These are phyloP conservation scores for Trissolcus japonicus DNA, from an alignment of 2,888 invertebrate species.

Conservation along the genomic window DNA sequence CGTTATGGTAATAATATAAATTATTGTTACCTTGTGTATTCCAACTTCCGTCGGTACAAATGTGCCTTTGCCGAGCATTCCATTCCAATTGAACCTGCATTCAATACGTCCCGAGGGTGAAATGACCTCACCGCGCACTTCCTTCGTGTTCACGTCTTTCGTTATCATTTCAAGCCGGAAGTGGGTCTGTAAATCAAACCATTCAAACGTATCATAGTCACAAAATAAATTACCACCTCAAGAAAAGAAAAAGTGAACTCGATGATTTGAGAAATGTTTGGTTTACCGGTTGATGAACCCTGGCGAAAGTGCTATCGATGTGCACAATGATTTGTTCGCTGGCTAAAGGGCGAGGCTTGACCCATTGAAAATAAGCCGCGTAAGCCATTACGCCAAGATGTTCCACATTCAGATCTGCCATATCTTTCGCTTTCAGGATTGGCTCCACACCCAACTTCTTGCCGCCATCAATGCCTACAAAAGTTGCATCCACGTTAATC, in stretches of 20 bases:
- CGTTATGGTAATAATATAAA: background rate
- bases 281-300: constrained; percentile 88
- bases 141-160: constrained; percentile 83
- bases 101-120: constrained; percentile 85
- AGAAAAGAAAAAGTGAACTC: no score
- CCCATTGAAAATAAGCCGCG: constrained; percentile 93
- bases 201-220: background rate
- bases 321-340: constrained; percentile 89
- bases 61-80: constrained; percentile 83
- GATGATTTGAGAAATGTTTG: no score
- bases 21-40: constrained; percentile 86
- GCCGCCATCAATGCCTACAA: constrained; percentile 80
- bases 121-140: constrained; percentile 86
- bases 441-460: constrained; percentile 88
- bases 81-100: constrained; percentile 76
- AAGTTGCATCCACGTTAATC: background rate
- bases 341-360: constrained; percentile 88
- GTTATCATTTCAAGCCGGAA: constrained; percentile 86
- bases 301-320: constrained; percentile 88
- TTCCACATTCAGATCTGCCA: constrained; percentile 96
- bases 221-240: background rate
- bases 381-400: constrained; percentile 99
- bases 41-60: constrained; percentile 94
- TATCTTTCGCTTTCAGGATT: constrained; percentile 92
- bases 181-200: constrained; percentile 79